Evolutionary conservation across 2,113 vertebrate genomes (phyloP).

Genomic region (Hystrix brachyura): DNA sequence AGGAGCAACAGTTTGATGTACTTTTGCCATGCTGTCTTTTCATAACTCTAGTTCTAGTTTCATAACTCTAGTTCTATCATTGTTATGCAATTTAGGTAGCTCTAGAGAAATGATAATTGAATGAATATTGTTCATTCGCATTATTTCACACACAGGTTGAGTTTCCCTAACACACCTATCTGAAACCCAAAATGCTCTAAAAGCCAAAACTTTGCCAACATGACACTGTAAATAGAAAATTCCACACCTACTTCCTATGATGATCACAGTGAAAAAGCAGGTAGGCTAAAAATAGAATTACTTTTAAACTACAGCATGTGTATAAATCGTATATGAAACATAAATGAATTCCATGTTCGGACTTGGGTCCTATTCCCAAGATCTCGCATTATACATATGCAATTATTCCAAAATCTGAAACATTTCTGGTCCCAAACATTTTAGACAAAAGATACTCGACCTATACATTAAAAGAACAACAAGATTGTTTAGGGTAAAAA

Average conservation of each 20-base stretch:
- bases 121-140: not conserved
- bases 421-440: not conserved
- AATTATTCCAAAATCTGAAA: not conserved
- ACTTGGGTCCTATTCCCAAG: not conserved
- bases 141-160: not conserved
- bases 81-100: not conserved
- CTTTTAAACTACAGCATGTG: not conserved
- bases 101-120: constrained; percentile 3
- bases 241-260: not conserved
- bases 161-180: not conserved
- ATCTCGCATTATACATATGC: not conserved
- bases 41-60: not conserved
- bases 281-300: not conserved
- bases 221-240: not conserved
- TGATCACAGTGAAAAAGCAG: not conserved
- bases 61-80: not conserved
- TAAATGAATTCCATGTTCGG: not conserved
- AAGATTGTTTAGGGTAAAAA: not conserved
- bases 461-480: not conserved
- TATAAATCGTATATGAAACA: not conserved
- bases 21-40: not conserved
- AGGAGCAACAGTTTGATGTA: not conserved
- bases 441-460: not conserved
- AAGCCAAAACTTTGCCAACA: not conserved
- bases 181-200: not conserved